These are phyloP conservation scores for Lepus europaeus DNA, from an alignment of 2,113 vertebrate genomes.

Conservation along the genomic window DNA sequence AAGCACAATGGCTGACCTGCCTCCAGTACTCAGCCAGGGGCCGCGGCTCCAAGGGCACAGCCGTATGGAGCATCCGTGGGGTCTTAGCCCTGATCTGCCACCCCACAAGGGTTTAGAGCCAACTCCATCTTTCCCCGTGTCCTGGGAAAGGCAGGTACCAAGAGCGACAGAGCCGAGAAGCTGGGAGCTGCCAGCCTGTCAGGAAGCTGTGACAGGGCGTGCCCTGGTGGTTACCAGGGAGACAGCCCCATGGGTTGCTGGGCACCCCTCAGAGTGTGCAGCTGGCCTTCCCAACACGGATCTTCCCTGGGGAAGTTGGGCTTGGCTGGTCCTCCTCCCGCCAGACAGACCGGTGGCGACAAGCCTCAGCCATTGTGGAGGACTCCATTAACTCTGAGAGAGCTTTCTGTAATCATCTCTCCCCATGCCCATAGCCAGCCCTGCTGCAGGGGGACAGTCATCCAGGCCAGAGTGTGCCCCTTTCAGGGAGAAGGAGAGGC, in stretches of 20 bases:
- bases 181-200: not conserved
- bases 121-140: constrained; percentile 73
- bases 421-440: not conserved
- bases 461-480: not conserved
- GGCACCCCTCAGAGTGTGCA: not conserved
- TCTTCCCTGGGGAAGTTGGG: constrained; percentile 34
- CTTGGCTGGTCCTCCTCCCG: not conserved
- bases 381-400: no score
- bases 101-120: constrained; percentile 69
- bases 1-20: constrained; percentile 75
- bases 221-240: not conserved
- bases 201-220: not conserved
- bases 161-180: not conserved
- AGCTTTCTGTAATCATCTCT: not conserved
- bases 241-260: not conserved
- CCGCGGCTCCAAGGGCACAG: constrained; percentile 78
- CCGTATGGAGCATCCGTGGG: constrained; percentile 79
- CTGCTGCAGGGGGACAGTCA: not conserved
- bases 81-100: constrained; percentile 76
- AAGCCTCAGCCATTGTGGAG: not conserved
- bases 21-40: constrained; percentile 74
- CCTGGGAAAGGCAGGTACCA: constrained; percentile 57
- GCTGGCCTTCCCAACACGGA: not conserved
- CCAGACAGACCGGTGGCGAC: not conserved
- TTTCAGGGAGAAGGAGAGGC: not conserved